Evolutionary conservation across 1,140 invertebrate genomes (phyloP), one percentile per base, ranked within the genome.

Genomic region (Pentalonia nigronervosa): DNA sequence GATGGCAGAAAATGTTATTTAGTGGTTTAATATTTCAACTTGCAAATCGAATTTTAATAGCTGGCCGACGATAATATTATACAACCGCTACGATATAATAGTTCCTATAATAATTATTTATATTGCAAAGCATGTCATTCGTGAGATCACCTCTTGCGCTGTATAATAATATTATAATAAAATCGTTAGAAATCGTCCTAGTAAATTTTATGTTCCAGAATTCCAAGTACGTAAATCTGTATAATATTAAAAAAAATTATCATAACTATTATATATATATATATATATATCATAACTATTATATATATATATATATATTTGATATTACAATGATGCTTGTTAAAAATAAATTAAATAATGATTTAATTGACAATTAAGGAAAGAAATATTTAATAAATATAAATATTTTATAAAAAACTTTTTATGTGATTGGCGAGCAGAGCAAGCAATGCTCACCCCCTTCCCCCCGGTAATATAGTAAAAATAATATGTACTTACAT

Each of bases 21-120:
- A 76, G 60, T 34, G 30, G 60, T 34, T 76, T n/a, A 6, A 76
- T 76, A 76, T 76, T 76, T 76, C 30, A 76, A 76, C 60, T 14
- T 76, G 60, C 30, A 76, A 76, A 76, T 76, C 60, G 60, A 76
- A 76, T 76, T 76, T n/a, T 76, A 76, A 76, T 76, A 30, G 60
- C 60, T n/a, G 4, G 23, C 60, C 30, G 11, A 30, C 4, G 60
- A 17, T 7, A 11, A 30, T 14, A 17, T 14, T n/a, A 60, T 60
- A 60, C 8, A 30, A 1, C 20, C 21, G 21, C 50, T 60, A 60
- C 56, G 4, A 76, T 67, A n/a, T 67, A 67, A 67, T n/a, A n/a
- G 60, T 76, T 6, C 30, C 60, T 76, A 76, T n/a, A n/a, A n/a
- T 76, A n/a, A 76, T 76, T 76, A 76, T 76, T 76, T 34, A 34